These are phyloP conservation scores for Typhlomys cinereus DNA, from an alignment of 2,113 vertebrate species.

Conservation along the genomic window DNA sequence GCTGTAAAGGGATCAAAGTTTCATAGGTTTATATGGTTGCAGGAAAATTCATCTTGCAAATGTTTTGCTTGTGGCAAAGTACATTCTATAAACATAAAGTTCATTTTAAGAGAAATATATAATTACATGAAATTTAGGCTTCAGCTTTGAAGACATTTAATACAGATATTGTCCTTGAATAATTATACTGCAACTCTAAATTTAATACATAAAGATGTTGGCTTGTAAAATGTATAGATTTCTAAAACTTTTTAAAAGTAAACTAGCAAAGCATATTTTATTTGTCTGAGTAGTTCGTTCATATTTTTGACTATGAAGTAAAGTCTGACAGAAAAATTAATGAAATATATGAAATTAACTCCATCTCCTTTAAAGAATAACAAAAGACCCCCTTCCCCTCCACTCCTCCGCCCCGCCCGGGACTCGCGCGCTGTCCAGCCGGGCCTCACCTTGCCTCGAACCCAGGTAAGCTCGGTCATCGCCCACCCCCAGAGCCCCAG, in stretches of 20 bases:
- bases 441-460: no score
- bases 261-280: background rate
- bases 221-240: background rate
- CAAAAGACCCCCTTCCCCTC: no score
- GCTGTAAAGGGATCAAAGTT: background rate
- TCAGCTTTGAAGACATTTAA: background rate
- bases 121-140: background rate
- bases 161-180: background rate
- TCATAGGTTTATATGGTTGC: background rate
- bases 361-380: no score
- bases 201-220: background rate
- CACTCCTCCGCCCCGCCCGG: no score
- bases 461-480: no score
- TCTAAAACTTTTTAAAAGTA: background rate
- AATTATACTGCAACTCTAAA: background rate
- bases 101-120: constrained; percentile 13
- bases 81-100: background rate
- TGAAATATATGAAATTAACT: background rate
- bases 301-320: background rate
- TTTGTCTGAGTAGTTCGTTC: background rate
- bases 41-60: constrained; percentile 29
- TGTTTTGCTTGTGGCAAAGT: background rate
- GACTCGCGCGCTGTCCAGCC: no score
- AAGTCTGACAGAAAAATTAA: background rate
- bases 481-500: no score